Conservation (phyloP, 2,888 invertebrate genomes). For the Heteropelma amictum region DNA sequence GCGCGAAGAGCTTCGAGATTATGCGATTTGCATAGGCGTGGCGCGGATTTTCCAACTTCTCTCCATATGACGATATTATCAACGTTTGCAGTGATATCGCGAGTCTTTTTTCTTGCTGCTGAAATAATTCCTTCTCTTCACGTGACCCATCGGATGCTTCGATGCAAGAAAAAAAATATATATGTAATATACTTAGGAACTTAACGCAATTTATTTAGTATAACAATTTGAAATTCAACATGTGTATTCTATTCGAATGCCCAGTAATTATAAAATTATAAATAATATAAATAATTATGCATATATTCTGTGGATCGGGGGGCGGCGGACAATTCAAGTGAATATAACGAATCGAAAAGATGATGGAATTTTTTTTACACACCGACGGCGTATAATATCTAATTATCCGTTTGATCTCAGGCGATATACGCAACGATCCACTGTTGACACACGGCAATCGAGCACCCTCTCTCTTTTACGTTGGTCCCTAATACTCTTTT, state of each 20-base stretch:
- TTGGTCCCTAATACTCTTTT: conserved; percentile 72
- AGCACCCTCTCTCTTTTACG: conserved; percentile 60
- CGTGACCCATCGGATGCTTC: conserved; percentile 37
- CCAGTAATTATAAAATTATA: conserved; percentile 74
- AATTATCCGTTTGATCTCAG: conserved; percentile 32
- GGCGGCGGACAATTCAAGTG: conserved; percentile 8
- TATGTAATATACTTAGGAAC: conserved; percentile 67
- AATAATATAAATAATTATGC: conserved; percentile 74
- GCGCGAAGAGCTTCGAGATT: no score
- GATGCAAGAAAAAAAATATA: conserved; percentile 55
- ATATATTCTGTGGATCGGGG: conserved; percentile 40
- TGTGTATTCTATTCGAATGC: conserved; percentile 70
- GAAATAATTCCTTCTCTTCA: no score
- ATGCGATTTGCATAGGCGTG: no score
- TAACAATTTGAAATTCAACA: conserved; percentile 72
- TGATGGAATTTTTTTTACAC: background rate
- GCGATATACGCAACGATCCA: conserved; percentile 65
- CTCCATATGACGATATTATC: background rate
- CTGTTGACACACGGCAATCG: conserved; percentile 62
- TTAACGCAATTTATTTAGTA: conserved; percentile 71
- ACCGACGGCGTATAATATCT: conserved; percentile 16
- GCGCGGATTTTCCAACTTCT: no score
- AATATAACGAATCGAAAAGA: conserved; percentile 1
- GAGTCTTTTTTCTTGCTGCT: background rate
- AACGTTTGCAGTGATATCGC: background rate